Percentiles rank a stretch among this genome's conserved stretches.
Conservation (phyloP, 1,140 invertebrate species). For the Sycobia sp. region DNA sequence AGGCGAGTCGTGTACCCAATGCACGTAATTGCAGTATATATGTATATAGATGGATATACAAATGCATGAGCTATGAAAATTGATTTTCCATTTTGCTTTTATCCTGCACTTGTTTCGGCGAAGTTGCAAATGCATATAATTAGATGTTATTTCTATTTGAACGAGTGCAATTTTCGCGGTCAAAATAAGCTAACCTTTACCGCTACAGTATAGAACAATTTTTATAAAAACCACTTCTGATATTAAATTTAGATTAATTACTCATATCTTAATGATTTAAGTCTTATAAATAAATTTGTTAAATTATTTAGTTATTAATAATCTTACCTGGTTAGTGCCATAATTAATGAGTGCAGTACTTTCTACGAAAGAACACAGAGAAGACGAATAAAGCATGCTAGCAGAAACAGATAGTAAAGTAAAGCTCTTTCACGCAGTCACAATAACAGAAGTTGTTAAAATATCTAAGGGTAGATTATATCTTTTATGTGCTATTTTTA, state of each 20-base stretch:
- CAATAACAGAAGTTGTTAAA: not conserved
- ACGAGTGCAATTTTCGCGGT: conserved; percentile 1
- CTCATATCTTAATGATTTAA: not conserved
- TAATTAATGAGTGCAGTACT: too few species aligned
- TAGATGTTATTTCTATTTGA: conserved; percentile 9
- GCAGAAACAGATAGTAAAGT: too few species aligned
- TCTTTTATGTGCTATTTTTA: not conserved
- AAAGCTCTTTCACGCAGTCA: not conserved
- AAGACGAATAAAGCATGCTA: too few species aligned
- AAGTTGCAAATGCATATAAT: not conserved
- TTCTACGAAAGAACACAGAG: too few species aligned
- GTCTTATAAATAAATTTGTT: not conserved
- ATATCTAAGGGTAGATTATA: not conserved
- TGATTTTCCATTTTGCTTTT: not conserved
- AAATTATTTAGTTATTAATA: not conserved
- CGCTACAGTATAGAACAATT: too few species aligned
- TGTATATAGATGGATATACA: too few species aligned
- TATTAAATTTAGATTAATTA: too few species aligned
- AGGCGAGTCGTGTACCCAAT: too few species aligned
- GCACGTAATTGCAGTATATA: too few species aligned
- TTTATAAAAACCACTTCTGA: too few species aligned
- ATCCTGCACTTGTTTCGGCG: too few species aligned
- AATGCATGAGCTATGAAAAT: too few species aligned
- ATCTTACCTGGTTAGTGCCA: conserved; percentile 1
- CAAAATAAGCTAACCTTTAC: conserved; percentile 12